phyloP scores from a whole-genome alignment of 2,797 vertebrate species.

The Hypotaenidia okinawae region DNA sequence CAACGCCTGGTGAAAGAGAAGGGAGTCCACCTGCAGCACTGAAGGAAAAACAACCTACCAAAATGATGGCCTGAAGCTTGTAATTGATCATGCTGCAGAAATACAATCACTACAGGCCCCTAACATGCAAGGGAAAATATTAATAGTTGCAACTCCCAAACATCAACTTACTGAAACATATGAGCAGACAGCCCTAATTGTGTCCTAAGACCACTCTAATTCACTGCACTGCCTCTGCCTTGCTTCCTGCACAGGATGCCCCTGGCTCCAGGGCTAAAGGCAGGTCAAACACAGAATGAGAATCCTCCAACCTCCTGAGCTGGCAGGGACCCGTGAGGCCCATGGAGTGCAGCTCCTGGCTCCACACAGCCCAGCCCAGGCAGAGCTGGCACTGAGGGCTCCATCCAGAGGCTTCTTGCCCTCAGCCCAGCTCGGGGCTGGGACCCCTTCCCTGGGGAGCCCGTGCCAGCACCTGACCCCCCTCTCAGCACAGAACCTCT shows the following conservation, averaged over 20 bases:
- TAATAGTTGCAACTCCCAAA: not conserved
- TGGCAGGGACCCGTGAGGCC: too few relatives aligned
- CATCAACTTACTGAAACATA: rapidly evolving
- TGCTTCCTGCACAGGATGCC: rapidly evolving
- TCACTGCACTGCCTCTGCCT: not conserved
- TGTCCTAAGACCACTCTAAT: rapidly evolving
- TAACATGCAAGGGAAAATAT: not conserved
- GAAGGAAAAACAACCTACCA: not conserved
- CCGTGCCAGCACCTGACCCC: too few relatives aligned
- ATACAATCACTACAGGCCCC: not conserved
- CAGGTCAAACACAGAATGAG: too few relatives aligned
- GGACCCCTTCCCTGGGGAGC: too few relatives aligned
- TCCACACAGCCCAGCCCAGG: too few relatives aligned
- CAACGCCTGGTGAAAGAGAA: rapidly evolving
- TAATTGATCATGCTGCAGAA: rapidly evolving
- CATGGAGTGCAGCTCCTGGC: too few relatives aligned
- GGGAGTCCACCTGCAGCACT: rapidly evolving
- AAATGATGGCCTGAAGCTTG: not conserved
- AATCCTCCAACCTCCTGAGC: too few relatives aligned
- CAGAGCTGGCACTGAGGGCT: too few relatives aligned
- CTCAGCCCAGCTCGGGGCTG: too few relatives aligned
- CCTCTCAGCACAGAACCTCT: too few relatives aligned
- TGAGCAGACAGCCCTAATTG: rapidly evolving
- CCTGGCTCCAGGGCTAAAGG: not conserved
- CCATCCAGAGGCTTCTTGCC: too few relatives aligned